Conservation (phyloP, 2,888 invertebrate species). For the Lysandra bellargus region DNA sequence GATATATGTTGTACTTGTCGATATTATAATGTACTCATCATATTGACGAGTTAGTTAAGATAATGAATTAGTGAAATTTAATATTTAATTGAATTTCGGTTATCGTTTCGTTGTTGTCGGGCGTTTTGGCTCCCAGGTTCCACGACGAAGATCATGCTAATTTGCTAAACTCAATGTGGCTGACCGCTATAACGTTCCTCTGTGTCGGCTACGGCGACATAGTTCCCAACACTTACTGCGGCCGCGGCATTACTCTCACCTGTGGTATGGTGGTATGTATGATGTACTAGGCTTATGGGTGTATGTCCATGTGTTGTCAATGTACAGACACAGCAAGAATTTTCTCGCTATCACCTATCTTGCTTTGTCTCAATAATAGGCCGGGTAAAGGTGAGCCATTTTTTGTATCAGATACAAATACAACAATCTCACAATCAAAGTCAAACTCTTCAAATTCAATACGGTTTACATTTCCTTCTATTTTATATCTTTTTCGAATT, state of each 20-base stretch:
- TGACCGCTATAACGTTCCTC: slow-evolving; percentile 99
- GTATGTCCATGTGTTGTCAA: slow-evolving; percentile 46
- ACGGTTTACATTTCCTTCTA: slow-evolving; percentile 48
- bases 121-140: slow-evolving; percentile 88
- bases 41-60: slow-evolving; percentile 2
- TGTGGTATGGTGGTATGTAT: slow-evolving; percentile 99
- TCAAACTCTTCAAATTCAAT: slow-evolving; percentile 73
- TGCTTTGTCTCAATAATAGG: slow-evolving; percentile 65
- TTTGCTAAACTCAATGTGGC: slow-evolving; percentile 99
- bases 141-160: slow-evolving; percentile 99
- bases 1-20: slow-evolving; percentile 41
- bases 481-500: slow-evolving; percentile 51
- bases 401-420: slow-evolving; percentile 65
- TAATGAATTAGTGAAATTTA: slow-evolving; percentile 9
- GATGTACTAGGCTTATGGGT: slow-evolving; percentile 61
- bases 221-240: slow-evolving; percentile 99
- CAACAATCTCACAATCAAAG: slow-evolving; percentile 69
- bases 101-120: slow-evolving; percentile 78
- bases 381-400: slow-evolving; percentile 80
- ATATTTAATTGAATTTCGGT: slow-evolving; percentile 48
- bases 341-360: slow-evolving; percentile 43
- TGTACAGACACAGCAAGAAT: slow-evolving; percentile 58
- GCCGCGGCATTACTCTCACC: slow-evolving; percentile 98
- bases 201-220: slow-evolving; percentile 99
- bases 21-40: slow-evolving; percentile 40